Evolutionary conservation across 2,888 invertebrate genomes (phyloP).

Genomic region (Diaprepes abbreviatus): DNA sequence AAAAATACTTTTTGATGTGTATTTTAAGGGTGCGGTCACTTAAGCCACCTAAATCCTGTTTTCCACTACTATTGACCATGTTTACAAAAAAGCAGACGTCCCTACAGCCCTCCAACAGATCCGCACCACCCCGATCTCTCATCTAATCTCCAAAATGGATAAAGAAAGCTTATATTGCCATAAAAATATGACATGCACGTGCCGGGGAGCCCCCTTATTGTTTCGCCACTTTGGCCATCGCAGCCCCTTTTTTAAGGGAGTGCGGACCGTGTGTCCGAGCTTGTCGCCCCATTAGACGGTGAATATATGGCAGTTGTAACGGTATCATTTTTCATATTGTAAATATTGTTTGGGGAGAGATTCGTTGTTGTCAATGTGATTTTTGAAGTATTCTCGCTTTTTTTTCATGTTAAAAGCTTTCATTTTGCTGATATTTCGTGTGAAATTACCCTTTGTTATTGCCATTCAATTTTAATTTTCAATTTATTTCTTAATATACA

Average conservation of each 20-base stretch:
- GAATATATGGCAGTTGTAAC: conserved; percentile 39
- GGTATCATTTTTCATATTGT: conserved; percentile 45
- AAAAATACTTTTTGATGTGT: too few species aligned
- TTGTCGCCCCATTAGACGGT: conserved; percentile 41
- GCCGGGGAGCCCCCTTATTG: conserved; percentile 39
- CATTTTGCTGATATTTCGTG: too few species aligned
- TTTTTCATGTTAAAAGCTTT: too few species aligned
- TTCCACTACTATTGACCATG: neutral
- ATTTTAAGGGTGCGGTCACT: too few species aligned
- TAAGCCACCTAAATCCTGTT: conserved; percentile 5
- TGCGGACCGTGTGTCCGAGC: conserved; percentile 30
- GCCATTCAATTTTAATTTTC: too few species aligned
- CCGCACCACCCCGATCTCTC: neutral
- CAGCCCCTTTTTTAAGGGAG: conserved; percentile 37
- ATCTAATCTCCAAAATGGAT: conserved; percentile 26
- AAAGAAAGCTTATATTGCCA: conserved; percentile 23
- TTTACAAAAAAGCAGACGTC: conserved; percentile 7
- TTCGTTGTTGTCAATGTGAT: too few species aligned
- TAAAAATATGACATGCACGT: conserved; percentile 42
- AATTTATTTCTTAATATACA: too few species aligned
- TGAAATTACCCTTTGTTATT: too few species aligned
- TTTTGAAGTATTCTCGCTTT: too few species aligned
- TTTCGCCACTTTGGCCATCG: conserved; percentile 38
- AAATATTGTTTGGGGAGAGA: conserved; percentile 16
- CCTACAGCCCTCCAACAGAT: neutral